Evolutionary conservation across 2,888 invertebrate species (phyloP), one percentile per base, ranked within the genome.

Genomic region (Drosophila melanosoma): DNA sequence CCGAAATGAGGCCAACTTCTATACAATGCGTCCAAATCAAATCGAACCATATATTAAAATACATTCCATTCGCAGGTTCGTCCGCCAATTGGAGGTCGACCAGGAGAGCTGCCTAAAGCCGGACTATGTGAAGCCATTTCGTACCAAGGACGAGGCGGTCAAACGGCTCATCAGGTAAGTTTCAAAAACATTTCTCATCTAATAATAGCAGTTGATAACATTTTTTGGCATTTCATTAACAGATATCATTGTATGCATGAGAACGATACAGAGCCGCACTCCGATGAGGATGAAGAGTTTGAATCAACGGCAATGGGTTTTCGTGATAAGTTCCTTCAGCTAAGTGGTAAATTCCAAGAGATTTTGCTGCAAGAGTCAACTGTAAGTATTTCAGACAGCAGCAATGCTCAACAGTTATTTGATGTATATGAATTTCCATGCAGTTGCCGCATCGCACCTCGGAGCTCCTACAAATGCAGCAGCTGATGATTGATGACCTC

Each of bases 361-460:
- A 94, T 97, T 66, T 93, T 97, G 59, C 93, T 96, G 82, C 96
- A 96, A 93, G 97, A 97, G 89, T 96, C 96, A 90, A 96, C 96
- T 95, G 97, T 97, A 93, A 94, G 94, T 42, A 40, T 7, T 6
- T 5, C 1, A 35, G 17, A 42, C 20, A 23, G 35, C 26, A 29
- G 35, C 0, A 10, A 12, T 0, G 0, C 1, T 5, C 3, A 29
- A 20, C 12, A 51, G 11, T 11, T 8, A 6, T 42, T 42, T 57
- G 65, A 56, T 42, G 17, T 42, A 6, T 36, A 6, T 72, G 29
- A 10, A 26, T 36, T 4, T 11, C 5, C 12, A 91, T 93, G 15
- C 93, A 97, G 97, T 94, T 96, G 60, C 95, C 95, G 85, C 95
- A 96, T 65, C 95, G 95, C 79, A 96, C 96, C 1, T 96, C 96